A percentile compares a stretch with the other conserved stretches of the same genome.
Evolutionary conservation across 1,140 invertebrate genomes (phyloP).

Genomic region (Drosophila triauraria): DNA sequence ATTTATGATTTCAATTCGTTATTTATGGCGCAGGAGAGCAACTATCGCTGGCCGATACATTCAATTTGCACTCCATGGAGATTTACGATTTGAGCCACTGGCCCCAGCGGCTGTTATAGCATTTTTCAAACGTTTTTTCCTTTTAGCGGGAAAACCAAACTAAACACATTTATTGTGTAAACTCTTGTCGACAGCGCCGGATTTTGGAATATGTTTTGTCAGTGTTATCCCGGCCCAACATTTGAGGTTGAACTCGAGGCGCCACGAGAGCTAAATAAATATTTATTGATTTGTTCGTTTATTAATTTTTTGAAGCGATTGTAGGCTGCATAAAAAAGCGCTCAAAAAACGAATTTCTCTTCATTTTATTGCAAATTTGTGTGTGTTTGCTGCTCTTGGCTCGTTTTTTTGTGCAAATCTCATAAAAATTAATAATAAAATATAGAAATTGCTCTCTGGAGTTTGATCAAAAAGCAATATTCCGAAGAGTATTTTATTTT

Average conservation of each 20-base stretch:
- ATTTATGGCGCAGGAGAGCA: conserved; percentile 53
- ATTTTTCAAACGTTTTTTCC: conserved; percentile 30
- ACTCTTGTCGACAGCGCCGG: conserved; percentile 62
- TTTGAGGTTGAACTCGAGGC: conserved; percentile 8
- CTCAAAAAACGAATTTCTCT: conserved; percentile 54
- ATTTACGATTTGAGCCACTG: conserved; percentile 57
- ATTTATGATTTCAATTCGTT: conserved; percentile 78
- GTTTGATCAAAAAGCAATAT: conserved; percentile 35
- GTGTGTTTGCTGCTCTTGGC: background rate
- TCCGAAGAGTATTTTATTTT: conserved; percentile 35
- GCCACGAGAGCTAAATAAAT: conserved; percentile 62
- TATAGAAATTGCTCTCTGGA: conserved; percentile 25
- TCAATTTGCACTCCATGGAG: conserved; percentile 66
- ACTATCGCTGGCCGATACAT: conserved; percentile 36
- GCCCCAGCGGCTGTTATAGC: conserved; percentile 16
- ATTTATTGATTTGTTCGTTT: conserved; percentile 64
- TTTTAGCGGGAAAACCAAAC: conserved; percentile 38
- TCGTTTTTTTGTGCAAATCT: conserved; percentile 32
- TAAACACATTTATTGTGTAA: conserved; percentile 72
- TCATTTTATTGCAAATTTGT: conserved; percentile 40
- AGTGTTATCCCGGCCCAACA: conserved; percentile 2
- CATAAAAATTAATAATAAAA: conserved; percentile 58
- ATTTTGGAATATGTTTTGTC: conserved; percentile 63
- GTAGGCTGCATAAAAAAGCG: conserved; percentile 37
- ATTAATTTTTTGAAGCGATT: conserved; percentile 42